A percentile compares a stretch with the other conserved stretches of the same genome.
Evolutionary conservation across 2,113 vertebrate genomes (phyloP).

Genomic region (Tachuris rubrigastra): DNA sequence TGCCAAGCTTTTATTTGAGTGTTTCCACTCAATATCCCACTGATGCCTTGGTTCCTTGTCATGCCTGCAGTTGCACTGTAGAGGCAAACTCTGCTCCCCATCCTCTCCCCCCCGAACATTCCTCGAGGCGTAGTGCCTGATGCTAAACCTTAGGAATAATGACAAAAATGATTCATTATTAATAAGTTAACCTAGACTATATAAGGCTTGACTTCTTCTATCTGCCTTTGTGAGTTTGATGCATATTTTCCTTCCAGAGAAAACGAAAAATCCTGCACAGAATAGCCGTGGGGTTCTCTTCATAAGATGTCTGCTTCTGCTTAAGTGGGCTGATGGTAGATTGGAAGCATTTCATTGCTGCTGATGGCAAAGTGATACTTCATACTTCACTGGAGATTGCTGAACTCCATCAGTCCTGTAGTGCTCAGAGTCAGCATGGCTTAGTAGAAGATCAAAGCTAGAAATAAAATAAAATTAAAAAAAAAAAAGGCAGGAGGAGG

Average conservation of each 20-base stretch:
- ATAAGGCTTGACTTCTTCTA: neutral
- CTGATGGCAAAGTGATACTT: conserved; percentile 34
- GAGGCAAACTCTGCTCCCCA: neutral
- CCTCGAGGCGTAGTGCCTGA: neutral
- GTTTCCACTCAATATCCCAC: neutral
- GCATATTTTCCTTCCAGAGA: neutral
- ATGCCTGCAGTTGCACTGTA: neutral
- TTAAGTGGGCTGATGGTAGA: neutral
- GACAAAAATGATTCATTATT: neutral
- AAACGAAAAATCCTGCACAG: neutral
- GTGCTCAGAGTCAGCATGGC: neutral
- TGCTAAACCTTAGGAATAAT: neutral
- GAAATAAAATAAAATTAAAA: neutral
- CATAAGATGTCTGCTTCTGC: neutral
- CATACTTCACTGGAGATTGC: neutral
- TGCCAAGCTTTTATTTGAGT: neutral
- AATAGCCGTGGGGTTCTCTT: neutral
- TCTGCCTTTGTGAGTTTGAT: conserved; percentile 29
- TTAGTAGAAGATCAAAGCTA: neutral
- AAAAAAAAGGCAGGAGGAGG: neutral
- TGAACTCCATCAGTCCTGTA: neutral
- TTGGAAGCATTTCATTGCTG: conserved; percentile 29
- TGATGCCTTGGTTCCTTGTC: neutral
- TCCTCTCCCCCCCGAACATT: fast-evolving
- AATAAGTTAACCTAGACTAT: neutral